phyloP scores from a whole-genome alignment of 1,140 invertebrate species.

The Drosophila hydei region DNA sequence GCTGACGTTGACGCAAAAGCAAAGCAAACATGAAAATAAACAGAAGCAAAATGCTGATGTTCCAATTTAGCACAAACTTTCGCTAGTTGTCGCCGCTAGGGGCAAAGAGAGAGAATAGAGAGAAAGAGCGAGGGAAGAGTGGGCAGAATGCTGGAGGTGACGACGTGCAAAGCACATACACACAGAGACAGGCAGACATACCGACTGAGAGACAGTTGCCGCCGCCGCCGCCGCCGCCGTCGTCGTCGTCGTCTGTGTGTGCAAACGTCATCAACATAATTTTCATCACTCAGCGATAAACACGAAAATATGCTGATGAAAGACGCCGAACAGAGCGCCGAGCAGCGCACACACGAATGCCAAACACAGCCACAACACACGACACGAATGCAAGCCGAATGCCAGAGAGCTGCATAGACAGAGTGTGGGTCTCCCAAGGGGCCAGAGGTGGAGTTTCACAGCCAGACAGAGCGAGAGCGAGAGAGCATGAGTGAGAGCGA shows the following conservation, averaged over 20 bases:
- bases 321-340: slow-evolving; percentile 68
- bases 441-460: slow-evolving; percentile 54
- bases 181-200: slow-evolving; percentile 23
- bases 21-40: slow-evolving; percentile 64
- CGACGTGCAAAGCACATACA: slow-evolving; percentile 48
- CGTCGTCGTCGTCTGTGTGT: slow-evolving; percentile 27
- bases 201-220: slow-evolving; percentile 31
- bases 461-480: slow-evolving; percentile 9
- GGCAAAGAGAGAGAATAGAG: slow-evolving; percentile 20
- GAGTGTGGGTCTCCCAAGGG: slow-evolving; percentile 48
- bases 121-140: background rate
- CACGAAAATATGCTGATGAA: slow-evolving; percentile 78
- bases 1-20: slow-evolving; percentile 23
- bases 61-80: slow-evolving; percentile 81
- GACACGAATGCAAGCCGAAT: slow-evolving; percentile 19
- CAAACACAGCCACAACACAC: slow-evolving; percentile 4
- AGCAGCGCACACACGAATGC: slow-evolving; percentile 12
- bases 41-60: slow-evolving; percentile 80
- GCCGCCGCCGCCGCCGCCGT: slow-evolving; percentile 19
- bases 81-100: slow-evolving; percentile 73
- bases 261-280: slow-evolving; percentile 81
- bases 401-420: slow-evolving; percentile 23
- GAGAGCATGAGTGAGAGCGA: background rate
- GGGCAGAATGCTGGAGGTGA: slow-evolving; percentile 24
- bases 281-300: slow-evolving; percentile 77